Evolutionary conservation across 1,140 invertebrate genomes (phyloP), one percentile per base, ranked within the genome.

Genomic region (Sitodiplosis mosellana): DNA sequence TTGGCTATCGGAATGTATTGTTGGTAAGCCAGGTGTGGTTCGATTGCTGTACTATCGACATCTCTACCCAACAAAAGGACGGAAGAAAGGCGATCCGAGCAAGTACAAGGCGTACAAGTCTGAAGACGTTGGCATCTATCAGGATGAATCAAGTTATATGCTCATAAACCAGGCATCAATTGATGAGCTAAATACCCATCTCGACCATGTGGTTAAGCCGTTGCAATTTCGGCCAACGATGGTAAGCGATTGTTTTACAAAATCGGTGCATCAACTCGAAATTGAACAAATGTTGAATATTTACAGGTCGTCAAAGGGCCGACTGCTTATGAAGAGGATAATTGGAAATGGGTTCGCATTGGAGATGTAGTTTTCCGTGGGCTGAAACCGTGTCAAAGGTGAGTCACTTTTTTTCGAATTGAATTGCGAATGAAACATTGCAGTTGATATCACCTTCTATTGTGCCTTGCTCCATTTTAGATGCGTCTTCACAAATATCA

Each of bases 291-390:
- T n/a, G n/a, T n/a, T n/a, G n/a, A n/a, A n/a, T n/a, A n/a, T n/a
- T n/a, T n/a, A n/a, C n/a, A n/a, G n/a, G 65, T 83, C 0, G 65
- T 84, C 7, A 71, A 73, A 53, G 78, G 77, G 1, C 61, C 72
- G 1, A 52, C 66, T 18, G 55, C 77, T 2, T 80, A 72, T 54
- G 76, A 72, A 4, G 81, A 85, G 61, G 79, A 83, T 50, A 60
- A 66, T 14, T 82, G 78, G 78, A 70, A 75, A 34, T 81, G 72
- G 64, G 58, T 83, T 15, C 79, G 76, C 64, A 78, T 83, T 47
- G 78, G 78, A 2, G 58, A 72, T 38, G 64, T 68, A 1, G 54
- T 78, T 20, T 73, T 80, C 50, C 69, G 73, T 56, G 71, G 75
- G 46, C 62, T 78, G 11, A 78, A 75, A 57, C 77, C 78, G 1